Percentiles rank a stretch among this genome's conserved stretches.
These are phyloP conservation scores for Oncorhynchus nerka DNA, from an alignment of 2,113 vertebrate species.

Conservation along the genomic window DNA sequence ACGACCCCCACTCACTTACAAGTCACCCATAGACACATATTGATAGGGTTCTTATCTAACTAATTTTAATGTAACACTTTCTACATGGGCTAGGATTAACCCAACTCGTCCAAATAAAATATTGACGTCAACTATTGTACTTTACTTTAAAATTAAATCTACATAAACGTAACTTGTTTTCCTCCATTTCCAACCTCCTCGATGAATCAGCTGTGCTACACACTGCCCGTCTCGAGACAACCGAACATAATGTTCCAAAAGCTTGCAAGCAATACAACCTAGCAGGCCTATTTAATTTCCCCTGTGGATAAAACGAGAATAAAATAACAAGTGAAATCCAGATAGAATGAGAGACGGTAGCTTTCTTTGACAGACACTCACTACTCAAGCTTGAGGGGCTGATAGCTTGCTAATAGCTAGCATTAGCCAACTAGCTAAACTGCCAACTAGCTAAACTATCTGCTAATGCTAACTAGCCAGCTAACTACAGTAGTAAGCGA, in stretches of 20 bases:
- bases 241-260: background rate
- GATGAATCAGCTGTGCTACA: constrained; percentile 37
- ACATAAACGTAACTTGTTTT: constrained; percentile 1
- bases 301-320: no score
- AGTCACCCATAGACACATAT: background rate
- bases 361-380: constrained; percentile 1
- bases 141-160: background rate
- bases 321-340: no score
- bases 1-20: background rate
- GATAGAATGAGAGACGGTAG: no score
- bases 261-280: background rate
- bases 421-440: no score
- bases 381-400: constrained; percentile 14
- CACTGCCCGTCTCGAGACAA: background rate
- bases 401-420: background rate
- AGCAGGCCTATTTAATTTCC: background rate
- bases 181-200: background rate
- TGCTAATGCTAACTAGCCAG: constrained; percentile 8
- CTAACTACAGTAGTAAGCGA: background rate
- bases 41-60: background rate
- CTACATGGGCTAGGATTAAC: background rate
- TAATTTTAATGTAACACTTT: background rate
- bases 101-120: background rate
- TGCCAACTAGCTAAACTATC: no score
- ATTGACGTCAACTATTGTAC: background rate